phyloP scores from a whole-genome alignment of 2,113 vertebrate species.

The Ammodytes marinus region DNA sequence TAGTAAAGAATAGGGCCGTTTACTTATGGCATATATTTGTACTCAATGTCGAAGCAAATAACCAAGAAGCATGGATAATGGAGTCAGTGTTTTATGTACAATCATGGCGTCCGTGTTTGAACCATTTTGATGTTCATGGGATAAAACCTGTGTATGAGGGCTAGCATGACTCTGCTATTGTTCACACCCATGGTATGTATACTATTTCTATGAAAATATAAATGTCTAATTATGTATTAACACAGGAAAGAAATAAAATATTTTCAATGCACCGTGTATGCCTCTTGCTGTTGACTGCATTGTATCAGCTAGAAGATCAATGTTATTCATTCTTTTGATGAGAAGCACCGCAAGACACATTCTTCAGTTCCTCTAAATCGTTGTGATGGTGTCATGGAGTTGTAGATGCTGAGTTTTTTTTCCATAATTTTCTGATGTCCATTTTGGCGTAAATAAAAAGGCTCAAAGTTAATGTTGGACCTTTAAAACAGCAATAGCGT shows the following conservation, averaged over 20 bases:
- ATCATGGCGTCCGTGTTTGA: slow-evolving; percentile 80
- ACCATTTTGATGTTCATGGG: slow-evolving; percentile 80
- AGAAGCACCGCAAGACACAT: background rate
- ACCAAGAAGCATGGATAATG: slow-evolving; percentile 82
- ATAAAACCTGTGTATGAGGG: slow-evolving; percentile 85
- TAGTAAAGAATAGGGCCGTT: slow-evolving; percentile 61
- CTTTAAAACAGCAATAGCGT: background rate
- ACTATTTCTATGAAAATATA: slow-evolving; percentile 85
- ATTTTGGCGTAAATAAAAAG: background rate
- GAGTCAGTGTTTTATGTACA: slow-evolving; percentile 82
- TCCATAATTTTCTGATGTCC: background rate
- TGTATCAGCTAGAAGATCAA: background rate
- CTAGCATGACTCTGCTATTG: slow-evolving; percentile 87
- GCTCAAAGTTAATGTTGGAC: background rate
- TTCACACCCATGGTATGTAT: slow-evolving; percentile 78
- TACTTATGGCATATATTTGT: slow-evolving; percentile 73
- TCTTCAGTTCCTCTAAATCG: no score
- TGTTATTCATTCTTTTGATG: background rate
- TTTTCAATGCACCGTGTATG: slow-evolving; percentile 81
- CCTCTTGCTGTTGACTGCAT: background rate
- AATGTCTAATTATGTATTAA: slow-evolving; percentile 84
- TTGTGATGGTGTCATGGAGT: background rate
- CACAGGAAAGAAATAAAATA: slow-evolving; percentile 84
- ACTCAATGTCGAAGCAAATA: slow-evolving; percentile 73
- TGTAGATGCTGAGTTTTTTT: background rate